Conservation (phyloP, 2,797 vertebrate genomes). For the Glyptemys insculpta region DNA sequence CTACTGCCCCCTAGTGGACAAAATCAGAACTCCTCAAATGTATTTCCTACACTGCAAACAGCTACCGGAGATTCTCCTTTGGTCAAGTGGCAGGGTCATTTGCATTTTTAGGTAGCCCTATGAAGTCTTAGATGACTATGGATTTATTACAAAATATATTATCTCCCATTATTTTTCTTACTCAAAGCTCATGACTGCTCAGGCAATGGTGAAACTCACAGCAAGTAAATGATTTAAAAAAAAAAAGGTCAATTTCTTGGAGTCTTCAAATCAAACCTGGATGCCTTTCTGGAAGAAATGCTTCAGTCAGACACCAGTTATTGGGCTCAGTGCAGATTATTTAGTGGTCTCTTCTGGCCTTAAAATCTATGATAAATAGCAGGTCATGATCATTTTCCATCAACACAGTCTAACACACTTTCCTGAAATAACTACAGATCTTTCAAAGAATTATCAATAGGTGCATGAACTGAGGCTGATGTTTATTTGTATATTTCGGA, state of each 20-base stretch:
- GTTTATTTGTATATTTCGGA: background rate
- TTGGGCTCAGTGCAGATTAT: background rate
- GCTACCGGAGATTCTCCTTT: background rate
- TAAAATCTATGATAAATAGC: background rate
- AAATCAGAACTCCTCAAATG: background rate
- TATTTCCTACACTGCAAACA: background rate
- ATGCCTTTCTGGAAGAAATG: background rate
- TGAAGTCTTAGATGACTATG: background rate
- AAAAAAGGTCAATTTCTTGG: background rate
- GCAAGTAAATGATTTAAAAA: background rate
- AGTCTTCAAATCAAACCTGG: background rate
- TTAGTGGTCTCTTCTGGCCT: background rate
- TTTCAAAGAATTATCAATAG: background rate
- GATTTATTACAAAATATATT: background rate
- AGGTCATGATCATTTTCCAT: background rate
- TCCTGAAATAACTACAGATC: background rate
- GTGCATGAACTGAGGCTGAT: background rate
- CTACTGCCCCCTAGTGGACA: background rate
- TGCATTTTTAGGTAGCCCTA: background rate
- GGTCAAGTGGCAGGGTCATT: background rate
- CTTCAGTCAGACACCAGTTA: background rate
- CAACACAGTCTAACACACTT: background rate
- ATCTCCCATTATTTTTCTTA: background rate
- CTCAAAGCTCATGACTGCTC: background rate
- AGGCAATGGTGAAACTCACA: background rate